A percentile compares a stretch with the other conserved stretches of the same genome.
phyloP scores from a whole-genome alignment of 2,113 vertebrate genomes.

The Columba janthina region DNA sequence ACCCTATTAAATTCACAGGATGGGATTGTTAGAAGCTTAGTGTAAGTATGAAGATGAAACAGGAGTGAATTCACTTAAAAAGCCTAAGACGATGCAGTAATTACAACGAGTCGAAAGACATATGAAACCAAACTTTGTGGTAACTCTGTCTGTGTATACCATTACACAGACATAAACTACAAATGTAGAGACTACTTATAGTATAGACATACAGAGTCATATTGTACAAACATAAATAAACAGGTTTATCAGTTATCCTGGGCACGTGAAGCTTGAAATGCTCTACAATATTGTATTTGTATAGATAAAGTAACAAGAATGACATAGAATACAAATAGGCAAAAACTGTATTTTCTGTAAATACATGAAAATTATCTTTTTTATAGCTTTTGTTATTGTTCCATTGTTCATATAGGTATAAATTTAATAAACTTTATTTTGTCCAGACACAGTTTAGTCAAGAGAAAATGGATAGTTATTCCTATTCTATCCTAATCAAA shows the following conservation, averaged over 20 bases:
- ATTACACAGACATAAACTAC: neutral
- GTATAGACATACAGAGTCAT: neutral
- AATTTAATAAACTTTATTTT: neutral
- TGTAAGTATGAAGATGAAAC: neutral
- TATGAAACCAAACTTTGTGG: neutral
- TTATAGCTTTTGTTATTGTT: neutral
- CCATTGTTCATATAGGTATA: neutral
- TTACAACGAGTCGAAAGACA: neutral
- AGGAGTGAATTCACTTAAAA: neutral
- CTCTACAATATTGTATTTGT: neutral
- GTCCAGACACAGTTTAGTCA: neutral
- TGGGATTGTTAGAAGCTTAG: neutral
- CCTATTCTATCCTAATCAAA: neutral
- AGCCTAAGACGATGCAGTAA: neutral
- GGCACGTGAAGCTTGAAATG: neutral
- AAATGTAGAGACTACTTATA: neutral
- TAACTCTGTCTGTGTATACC: neutral
- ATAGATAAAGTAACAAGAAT: neutral
- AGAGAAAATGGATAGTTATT: neutral
- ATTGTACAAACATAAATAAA: neutral
- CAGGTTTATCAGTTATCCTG: neutral
- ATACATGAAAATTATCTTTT: neutral
- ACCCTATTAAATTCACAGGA: neutral
- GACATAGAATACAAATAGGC: neutral
- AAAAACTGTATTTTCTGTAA: neutral